phyloP scores from a whole-genome alignment of 2,113 vertebrate genomes.

The Peucedramus taeniatus region DNA sequence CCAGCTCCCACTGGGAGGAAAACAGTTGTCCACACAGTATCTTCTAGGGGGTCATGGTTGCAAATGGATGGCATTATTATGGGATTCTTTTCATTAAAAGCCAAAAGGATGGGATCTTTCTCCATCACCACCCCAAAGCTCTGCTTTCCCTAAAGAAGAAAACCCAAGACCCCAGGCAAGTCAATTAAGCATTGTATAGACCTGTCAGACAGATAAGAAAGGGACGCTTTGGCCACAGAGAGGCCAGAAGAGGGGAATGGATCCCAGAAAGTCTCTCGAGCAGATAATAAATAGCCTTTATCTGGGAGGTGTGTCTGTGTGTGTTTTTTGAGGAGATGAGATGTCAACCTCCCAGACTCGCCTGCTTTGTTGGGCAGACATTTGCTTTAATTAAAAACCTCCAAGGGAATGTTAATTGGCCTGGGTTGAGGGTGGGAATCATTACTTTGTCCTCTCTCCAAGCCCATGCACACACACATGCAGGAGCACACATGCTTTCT shows the following conservation, averaged over 20 bases:
- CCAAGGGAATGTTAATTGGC: constrained; percentile 57
- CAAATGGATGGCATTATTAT: constrained; percentile 37
- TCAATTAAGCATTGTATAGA: constrained; percentile 59
- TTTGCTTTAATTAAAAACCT: constrained; percentile 47
- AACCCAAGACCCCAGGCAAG: constrained; percentile 43
- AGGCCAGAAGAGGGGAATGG: not conserved
- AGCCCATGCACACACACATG: not conserved
- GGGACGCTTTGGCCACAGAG: constrained; percentile 12
- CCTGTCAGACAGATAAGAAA: constrained; percentile 59
- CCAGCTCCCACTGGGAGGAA: constrained; percentile 3
- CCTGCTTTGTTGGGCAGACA: constrained; percentile 12
- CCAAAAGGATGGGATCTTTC: constrained; percentile 32
- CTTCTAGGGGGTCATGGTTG: constrained; percentile 34
- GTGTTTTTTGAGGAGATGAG: constrained; percentile 42
- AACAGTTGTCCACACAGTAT: constrained; percentile 5
- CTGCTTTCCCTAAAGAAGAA: constrained; percentile 33
- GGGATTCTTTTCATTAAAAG: constrained; percentile 45
- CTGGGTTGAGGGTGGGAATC: not conserved
- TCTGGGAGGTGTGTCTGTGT: constrained; percentile 50
- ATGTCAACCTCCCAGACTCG: constrained; percentile 33
- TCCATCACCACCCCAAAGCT: constrained; percentile 11
- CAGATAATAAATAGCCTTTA: constrained; percentile 54
- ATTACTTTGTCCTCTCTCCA: not conserved
- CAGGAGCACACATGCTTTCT: not conserved
- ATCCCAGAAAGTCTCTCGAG: constrained; percentile 44